Evolutionary conservation across 2,113 vertebrate species (phyloP).

Genomic region (Scopus umbretta): DNA sequence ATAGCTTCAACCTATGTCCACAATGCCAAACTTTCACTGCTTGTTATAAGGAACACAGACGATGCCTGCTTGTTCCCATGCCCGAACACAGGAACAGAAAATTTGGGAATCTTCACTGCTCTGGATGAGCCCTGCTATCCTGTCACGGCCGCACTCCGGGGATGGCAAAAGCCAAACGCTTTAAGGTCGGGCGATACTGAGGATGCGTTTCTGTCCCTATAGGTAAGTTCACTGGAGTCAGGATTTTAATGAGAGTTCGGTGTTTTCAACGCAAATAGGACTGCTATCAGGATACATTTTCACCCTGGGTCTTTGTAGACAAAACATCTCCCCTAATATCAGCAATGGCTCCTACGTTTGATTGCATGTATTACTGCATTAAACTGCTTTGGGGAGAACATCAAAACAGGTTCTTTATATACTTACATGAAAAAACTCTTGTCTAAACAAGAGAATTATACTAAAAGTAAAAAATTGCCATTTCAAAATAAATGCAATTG

Average conservation of each 20-base stretch:
- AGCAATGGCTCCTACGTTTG: neutral
- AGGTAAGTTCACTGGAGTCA: neutral
- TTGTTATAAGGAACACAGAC: accelerated
- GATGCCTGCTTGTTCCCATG: neutral
- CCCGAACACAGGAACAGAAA: neutral
- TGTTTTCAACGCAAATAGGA: neutral
- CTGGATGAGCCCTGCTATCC: neutral
- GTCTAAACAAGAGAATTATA: neutral
- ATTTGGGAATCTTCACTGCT: neutral
- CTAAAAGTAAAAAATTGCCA: neutral
- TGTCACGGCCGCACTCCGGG: accelerated
- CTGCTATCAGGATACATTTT: neutral
- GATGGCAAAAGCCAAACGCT: neutral
- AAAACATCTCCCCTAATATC: neutral
- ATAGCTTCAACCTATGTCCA: neutral
- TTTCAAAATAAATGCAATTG: neutral
- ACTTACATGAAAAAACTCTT: neutral
- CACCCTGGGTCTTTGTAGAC: neutral
- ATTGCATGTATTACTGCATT: neutral
- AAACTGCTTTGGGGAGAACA: neutral
- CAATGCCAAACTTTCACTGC: neutral
- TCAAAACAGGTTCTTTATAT: neutral
- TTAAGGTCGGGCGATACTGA: neutral
- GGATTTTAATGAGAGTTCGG: neutral
- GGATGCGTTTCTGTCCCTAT: neutral